Base-by-base conservation (phyloP, 2,113 vertebrate species). In the Xiphorhynchus elegans region DNA sequence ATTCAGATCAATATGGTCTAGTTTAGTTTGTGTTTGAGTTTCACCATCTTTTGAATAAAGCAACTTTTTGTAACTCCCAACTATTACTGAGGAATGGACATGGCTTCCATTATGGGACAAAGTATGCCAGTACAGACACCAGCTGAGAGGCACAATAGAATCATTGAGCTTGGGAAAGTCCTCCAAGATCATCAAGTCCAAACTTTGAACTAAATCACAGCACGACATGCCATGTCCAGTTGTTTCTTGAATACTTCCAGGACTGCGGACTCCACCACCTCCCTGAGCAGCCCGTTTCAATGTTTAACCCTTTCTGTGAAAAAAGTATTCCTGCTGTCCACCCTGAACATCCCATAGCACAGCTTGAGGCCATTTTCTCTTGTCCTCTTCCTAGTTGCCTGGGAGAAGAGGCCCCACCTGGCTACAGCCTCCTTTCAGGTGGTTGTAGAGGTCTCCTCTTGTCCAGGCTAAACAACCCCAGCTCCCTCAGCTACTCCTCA, bases 141-240 rank as follows among this genome's bases (percentile, higher is more conserved):
- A 50, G 0, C 7, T 26, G 9, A 60, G 7, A 6, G 4, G 3
- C 42, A 26, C 26, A 4, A 3, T 8, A 17, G 13, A 56, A 31
- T 40, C 29, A 35, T 35, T 79, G 21, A 42, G 20, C 2, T 11
- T 40, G 56, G n/a, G 55, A 49, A 28, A 72, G 40, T 35, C 3
- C 24, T 70, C 18, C n/a, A 70, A 55, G 6, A 40, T 39, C 56
- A 55, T 24, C 18, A n/a, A 70, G 15, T 6, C 19, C 15, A 55
- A 28, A 25, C 50, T 52, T 52, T 26, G 25, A 49, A 17, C 15
- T 47, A 40, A 70, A 39, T 8, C 23, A 25, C 39, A 40, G n/a
- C 12, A 31, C 40, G 49, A 42, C 40, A 39, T 55, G 49, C n/a
- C 28, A 28, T 24, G 25, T 52, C 50, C 50, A 52, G 25, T 52